These are phyloP conservation scores for Notarius quadriscutis DNA, from an alignment of 2,113 vertebrate genomes.

Conservation along the genomic window DNA sequence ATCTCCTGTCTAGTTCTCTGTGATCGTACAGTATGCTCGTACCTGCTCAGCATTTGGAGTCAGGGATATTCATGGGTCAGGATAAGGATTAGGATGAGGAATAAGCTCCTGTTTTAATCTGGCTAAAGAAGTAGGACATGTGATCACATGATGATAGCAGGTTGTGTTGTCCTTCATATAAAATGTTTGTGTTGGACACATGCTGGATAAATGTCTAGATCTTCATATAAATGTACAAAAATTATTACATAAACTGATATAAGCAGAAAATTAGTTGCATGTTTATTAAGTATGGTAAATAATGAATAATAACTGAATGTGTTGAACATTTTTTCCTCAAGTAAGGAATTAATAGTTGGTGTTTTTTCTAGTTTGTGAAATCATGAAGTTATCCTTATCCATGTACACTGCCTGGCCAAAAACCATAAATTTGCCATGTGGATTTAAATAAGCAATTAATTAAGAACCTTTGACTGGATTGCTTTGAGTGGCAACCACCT, in stretches of 20 bases:
- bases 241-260: background rate
- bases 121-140: conserved; percentile 41
- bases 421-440: too few species aligned
- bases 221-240: background rate
- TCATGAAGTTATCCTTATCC: background rate
- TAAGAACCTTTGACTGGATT: too few species aligned
- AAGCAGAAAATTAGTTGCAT: background rate
- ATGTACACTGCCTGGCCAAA: too few species aligned
- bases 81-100: conserved; percentile 44
- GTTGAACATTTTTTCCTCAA: background rate
- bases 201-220: background rate
- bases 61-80: conserved; percentile 43
- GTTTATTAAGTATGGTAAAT: background rate
- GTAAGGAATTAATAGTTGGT: too few species aligned
- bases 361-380: too few species aligned
- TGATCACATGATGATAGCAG: conserved; percentile 17
- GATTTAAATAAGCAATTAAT: too few species aligned
- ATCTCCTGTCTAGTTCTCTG: conserved; percentile 53
- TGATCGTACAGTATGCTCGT: conserved; percentile 42
- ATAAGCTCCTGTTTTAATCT: conserved; percentile 45
- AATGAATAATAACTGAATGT: background rate
- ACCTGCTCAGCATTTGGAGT: conserved; percentile 56
- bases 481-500: too few species aligned
- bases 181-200: background rate
- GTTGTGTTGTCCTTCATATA: background rate